Evolutionary conservation across 92 coral and sea anemone genomes (phyloP), one percentile per base, ranked within the genome.

Genomic region (Zoanthus sociatus): DNA sequence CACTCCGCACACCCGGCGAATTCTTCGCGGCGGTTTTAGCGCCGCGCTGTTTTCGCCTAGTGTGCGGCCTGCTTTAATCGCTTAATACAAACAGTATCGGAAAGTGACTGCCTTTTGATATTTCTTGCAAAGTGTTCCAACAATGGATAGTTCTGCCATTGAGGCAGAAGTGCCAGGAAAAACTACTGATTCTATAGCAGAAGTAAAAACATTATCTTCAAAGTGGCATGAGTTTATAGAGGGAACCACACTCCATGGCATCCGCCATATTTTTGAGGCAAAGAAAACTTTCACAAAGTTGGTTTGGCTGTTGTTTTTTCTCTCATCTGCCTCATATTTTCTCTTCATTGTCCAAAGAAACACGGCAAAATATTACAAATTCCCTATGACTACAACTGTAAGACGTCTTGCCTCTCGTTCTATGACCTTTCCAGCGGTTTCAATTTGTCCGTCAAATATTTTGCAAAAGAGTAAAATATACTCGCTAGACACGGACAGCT

Each of bases 341-440:
- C 21, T 47, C 26, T 81, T 42, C 45, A 12, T 6, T 2, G 45
- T 70, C 30, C 30, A 21, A 53, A 12, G 13, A 45, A 81, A 68
- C 54, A 9, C 66, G 12, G 60, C n/a, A 46, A 81, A 81, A 12
- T 81, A 64, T 71, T 64, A 20, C 75, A 81, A 45, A 51, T 81
- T 45, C 20, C 85, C 85, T 6, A 81, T 81, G 85, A 81, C 85
- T 4, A 81, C 85, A 18, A 75, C 70, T 13, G 32, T 81, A 64
- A 30, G 85, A 46, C 66, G 48, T 4, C 26, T 81, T 21, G 46
- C 26, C 26, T 16, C 15, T 4, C 73, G 32, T 1, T 12, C 56
- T 9, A 30, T 89, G 79, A 67, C 64, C 14, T 94, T 94, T 63
- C 96, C 96, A 0, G 93, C 90, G 1, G 91, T 94, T 10, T 92